Base-by-base conservation (phyloP, 2,888 invertebrate species). In the Drosophila neonasuta region DNA sequence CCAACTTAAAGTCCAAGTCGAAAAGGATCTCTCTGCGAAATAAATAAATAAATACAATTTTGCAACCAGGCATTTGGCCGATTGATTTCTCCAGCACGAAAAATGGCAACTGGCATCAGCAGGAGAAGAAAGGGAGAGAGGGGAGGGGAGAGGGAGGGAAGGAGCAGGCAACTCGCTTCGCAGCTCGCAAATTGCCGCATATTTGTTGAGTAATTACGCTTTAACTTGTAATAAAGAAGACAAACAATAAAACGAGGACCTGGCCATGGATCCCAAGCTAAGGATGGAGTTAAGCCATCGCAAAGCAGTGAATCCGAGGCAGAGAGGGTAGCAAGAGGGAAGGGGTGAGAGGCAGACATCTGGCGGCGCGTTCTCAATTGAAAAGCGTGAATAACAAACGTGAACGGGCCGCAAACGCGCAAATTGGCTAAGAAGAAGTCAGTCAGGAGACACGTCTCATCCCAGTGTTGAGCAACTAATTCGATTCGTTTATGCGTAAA, bases 221-320 rank as follows among this genome's bases (percentile, higher is more conserved):
- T 81, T 85, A 87, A 85, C 88, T 86, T 87, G 86, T 79, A 88
- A 88, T 88, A 88, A 88, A 87, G 86, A 88, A 88, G 86, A 80
- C 88, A 88, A 88, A 87, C 88, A 88, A 88, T 86, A 84, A 88
- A 87, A 87, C 77, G 75, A 85, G 87, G 78, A 71, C 66, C 77
- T 68, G 58, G 62, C 69, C 62, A 48, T 64, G 64, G 58, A 68
- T 68, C 44, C 71, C 41, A 54, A 54, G 58, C 56, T 41, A 57
- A 64, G 63, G 56, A 68, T 63, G 51, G 59, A 32, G 41, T 54
- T 57, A 36, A 65, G 58, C 57, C 65, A 67, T 30, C 24, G 34
- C 24, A 11, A 17, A 34, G 29, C 50, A 7, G 4, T 11, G 11
- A 54, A 13, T 51, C 24, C 10, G 13, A 42, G 44, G 10, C 48